phyloP scores from a whole-genome alignment of 2,888 invertebrate species.

The Limnephilus auricula region DNA sequence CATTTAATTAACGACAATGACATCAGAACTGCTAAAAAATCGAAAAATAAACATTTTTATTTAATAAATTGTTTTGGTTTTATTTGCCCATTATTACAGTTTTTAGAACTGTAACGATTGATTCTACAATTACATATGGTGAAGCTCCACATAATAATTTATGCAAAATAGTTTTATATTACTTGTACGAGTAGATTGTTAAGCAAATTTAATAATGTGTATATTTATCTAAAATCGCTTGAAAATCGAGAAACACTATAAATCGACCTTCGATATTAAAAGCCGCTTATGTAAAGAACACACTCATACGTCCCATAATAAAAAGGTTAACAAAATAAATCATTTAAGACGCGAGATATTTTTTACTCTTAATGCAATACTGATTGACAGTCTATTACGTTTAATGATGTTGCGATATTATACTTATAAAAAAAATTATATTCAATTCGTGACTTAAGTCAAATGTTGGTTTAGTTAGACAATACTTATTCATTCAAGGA shows the following conservation, averaged over 20 bases:
- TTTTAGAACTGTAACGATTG: too few species aligned
- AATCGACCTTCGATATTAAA: constrained; percentile 25
- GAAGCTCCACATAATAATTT: too few species aligned
- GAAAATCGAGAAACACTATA: not conserved
- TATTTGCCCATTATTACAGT: too few species aligned
- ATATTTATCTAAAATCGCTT: not conserved
- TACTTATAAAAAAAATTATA: constrained; percentile 25
- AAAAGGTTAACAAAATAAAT: constrained; percentile 43
- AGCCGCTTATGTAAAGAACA: not conserved
- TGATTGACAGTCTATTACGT: constrained; percentile 63
- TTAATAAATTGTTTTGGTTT: too few species aligned
- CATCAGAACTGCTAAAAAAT: too few species aligned
- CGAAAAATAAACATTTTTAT: too few species aligned
- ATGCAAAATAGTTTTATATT: too few species aligned
- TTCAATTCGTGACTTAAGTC: constrained; percentile 35
- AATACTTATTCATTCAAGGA: constrained; percentile 35
- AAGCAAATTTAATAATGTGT: not conserved
- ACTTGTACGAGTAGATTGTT: too few species aligned
- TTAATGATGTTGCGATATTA: constrained; percentile 60
- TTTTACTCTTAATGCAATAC: constrained; percentile 42
- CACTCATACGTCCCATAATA: not conserved
- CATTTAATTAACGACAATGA: too few species aligned
- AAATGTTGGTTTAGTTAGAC: constrained; percentile 34
- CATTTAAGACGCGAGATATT: constrained; percentile 28
- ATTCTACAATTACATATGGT: too few species aligned